Evolutionary conservation across 1,140 invertebrate genomes (phyloP).

Genomic region (Ceratoteleas bidentatus): DNA sequence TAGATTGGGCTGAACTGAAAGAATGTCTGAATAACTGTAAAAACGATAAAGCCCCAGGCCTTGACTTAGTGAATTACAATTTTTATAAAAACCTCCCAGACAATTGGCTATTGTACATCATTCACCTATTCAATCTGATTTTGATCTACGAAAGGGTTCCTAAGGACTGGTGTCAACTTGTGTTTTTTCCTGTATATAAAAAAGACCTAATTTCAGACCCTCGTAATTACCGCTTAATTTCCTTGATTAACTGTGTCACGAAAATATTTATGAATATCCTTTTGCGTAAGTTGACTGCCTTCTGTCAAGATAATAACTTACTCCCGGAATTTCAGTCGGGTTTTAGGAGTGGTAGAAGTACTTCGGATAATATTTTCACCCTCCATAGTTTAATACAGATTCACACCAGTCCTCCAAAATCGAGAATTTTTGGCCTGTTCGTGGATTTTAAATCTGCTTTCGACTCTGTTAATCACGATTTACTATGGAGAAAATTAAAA

Average conservation of each 20-base stretch:
- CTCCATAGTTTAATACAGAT: neutral
- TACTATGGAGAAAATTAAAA: neutral
- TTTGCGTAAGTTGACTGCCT: neutral
- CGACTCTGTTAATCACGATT: neutral
- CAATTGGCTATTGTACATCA: neutral
- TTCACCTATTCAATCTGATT: neutral
- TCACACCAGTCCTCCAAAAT: slow-evolving; percentile 43
- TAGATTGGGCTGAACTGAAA: neutral
- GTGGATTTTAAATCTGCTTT: slow-evolving; percentile 7
- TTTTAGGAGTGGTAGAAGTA: slow-evolving; percentile 4
- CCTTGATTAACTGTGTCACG: neutral
- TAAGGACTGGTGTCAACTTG: neutral
- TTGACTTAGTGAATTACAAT: neutral
- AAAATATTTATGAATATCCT: neutral
- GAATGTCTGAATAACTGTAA: neutral
- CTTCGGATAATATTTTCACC: slow-evolving; percentile 13
- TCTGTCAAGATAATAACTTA: neutral
- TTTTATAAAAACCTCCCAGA: neutral
- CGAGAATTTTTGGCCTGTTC: slow-evolving; percentile 1
- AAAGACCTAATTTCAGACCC: neutral
- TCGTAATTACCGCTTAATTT: neutral
- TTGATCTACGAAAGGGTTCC: neutral
- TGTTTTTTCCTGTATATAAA: neutral
- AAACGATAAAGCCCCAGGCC: neutral
- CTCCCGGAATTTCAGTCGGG: slow-evolving; percentile 17